Evolutionary conservation across 2,797 vertebrate species (phyloP).

Genomic region (Pyrrhura leucotis): DNA sequence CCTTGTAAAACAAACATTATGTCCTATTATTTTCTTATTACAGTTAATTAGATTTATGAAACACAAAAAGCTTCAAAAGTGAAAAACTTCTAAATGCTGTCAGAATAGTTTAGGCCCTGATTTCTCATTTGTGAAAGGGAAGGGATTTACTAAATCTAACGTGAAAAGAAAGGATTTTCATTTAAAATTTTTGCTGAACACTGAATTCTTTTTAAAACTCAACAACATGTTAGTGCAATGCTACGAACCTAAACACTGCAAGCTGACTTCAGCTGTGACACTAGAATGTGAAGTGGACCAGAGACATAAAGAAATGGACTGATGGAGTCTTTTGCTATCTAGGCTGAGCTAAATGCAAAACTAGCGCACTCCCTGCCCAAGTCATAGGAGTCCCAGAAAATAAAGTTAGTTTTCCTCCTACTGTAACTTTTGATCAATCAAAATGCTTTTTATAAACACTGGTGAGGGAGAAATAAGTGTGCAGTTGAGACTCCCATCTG

Average conservation of each 20-base stretch:
- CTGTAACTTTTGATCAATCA: neutral
- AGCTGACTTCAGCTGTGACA: neutral
- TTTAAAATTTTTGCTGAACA: conserved; percentile 35
- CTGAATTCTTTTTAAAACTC: conserved; percentile 22
- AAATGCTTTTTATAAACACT: neutral
- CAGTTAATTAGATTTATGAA: conserved; percentile 66
- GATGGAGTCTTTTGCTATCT: neutral
- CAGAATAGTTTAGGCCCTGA: conserved; percentile 36
- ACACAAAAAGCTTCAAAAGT: neutral
- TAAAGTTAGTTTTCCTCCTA: neutral
- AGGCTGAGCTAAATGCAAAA: neutral
- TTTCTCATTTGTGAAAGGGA: conserved; percentile 23
- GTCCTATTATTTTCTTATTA: conserved; percentile 66
- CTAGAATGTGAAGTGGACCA: neutral
- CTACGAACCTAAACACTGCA: neutral
- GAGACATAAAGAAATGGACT: neutral
- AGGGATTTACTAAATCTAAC: conserved; percentile 49
- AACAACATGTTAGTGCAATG: conserved; percentile 35
- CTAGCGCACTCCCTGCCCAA: accelerated
- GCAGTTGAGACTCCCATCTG: neutral
- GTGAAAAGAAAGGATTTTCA: conserved; percentile 53
- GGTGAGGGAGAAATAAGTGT: neutral
- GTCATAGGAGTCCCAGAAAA: neutral
- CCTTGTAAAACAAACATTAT: conserved; percentile 66
- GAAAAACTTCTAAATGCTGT: conserved; percentile 39